Evolutionary conservation across 1,140 invertebrate genomes (phyloP).

Genomic region (Gryon sp.): DNA sequence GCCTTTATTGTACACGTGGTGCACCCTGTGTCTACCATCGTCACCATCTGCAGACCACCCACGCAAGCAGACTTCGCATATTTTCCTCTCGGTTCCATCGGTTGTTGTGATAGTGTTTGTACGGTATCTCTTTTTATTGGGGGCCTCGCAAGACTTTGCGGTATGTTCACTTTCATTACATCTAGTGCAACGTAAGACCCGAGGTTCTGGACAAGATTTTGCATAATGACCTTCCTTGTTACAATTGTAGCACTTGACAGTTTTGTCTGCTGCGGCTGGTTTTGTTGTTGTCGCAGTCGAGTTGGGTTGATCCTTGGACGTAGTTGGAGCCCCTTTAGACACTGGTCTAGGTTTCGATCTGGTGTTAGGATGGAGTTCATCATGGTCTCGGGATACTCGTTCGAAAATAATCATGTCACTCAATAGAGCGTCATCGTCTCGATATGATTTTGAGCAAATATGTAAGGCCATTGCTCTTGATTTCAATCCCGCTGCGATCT

Average conservation of each 20-base stretch:
- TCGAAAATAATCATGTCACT: not conserved
- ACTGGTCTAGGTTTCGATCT: not conserved
- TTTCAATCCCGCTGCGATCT: not conserved
- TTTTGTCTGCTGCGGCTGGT: not conserved
- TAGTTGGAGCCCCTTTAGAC: not conserved
- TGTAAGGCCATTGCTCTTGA: conserved; percentile 10
- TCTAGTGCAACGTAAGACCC: conserved; percentile 2
- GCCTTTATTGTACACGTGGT: too few relatives aligned
- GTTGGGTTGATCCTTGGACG: not conserved
- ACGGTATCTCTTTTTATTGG: too few relatives aligned
- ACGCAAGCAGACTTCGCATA: too few relatives aligned
- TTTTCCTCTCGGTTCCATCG: too few relatives aligned
- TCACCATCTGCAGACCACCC: too few relatives aligned
- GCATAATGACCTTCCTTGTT: not conserved
- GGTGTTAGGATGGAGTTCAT: not conserved
- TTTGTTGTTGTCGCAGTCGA: not conserved
- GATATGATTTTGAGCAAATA: not conserved
- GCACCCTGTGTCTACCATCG: too few relatives aligned
- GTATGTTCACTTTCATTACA: not conserved
- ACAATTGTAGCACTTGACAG: conserved; percentile 13
- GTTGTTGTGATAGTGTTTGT: too few relatives aligned
- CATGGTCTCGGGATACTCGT: not conserved
- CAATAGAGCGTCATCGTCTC: conserved; percentile 5
- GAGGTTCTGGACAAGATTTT: not conserved
- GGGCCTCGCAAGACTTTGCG: not conserved